phyloP scores from a whole-genome alignment of 2,113 vertebrate species.

The Ptyas mucosa region DNA sequence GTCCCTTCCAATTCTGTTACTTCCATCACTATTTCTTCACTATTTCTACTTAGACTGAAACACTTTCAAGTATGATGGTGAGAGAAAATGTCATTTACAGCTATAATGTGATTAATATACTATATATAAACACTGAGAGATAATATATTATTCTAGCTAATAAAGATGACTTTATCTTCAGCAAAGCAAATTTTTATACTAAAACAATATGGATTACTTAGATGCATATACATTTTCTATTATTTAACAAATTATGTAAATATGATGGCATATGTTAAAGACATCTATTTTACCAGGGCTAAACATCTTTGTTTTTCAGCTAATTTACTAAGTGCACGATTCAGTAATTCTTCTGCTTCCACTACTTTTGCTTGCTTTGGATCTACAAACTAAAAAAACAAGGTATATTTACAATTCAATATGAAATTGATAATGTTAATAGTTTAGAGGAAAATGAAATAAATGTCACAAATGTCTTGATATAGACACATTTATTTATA shows the following conservation, averaged over 20 bases:
- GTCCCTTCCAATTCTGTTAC: too few species aligned
- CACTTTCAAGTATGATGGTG: background rate
- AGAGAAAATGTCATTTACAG: background rate
- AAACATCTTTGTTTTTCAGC: constrained; percentile 64
- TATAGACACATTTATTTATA: background rate
- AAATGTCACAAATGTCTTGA: background rate
- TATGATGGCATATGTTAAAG: background rate
- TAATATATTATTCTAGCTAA: background rate
- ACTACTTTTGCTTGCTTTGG: constrained; percentile 61
- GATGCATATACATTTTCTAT: background rate
- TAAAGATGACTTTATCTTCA: background rate
- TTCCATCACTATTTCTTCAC: background rate
- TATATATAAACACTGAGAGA: background rate
- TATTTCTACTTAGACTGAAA: background rate
- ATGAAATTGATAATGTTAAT: background rate
- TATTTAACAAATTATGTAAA: background rate
- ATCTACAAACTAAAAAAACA: constrained; percentile 52
- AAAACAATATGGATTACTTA: background rate
- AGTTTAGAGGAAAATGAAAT: background rate
- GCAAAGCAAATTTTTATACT: background rate
- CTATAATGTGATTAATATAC: background rate
- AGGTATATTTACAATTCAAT: constrained; percentile 2
- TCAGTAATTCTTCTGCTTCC: constrained; percentile 65
- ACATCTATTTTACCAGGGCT: constrained; percentile 58
- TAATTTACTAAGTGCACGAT: constrained; percentile 52